Evolutionary conservation across 2,888 invertebrate genomes (phyloP).

Genomic region (Zelleria hepariella): DNA sequence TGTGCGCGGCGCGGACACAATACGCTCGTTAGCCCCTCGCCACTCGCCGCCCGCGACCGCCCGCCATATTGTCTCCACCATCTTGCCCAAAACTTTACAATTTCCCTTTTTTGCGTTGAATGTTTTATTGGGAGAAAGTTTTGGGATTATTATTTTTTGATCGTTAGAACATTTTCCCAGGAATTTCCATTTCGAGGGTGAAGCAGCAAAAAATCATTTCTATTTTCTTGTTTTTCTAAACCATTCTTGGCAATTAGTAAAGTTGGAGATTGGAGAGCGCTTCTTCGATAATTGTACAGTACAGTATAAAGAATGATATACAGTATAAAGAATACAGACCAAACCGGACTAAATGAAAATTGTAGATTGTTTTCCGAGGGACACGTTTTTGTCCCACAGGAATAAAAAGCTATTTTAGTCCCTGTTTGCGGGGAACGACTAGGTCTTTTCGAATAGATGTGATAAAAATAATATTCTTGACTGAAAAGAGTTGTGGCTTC

Average conservation of each 20-base stretch:
- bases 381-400: too few species aligned
- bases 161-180: background rate
- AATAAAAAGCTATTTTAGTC: too few species aligned
- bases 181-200: background rate
- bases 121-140: background rate
- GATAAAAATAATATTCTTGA: background rate
- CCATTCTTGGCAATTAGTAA: background rate
- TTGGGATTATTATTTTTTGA: constrained; percentile 2
- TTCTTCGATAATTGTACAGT: background rate
- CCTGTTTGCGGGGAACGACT: too few species aligned
- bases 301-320: background rate
- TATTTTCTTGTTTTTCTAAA: background rate
- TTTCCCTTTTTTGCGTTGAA: background rate
- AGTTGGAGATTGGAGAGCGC: background rate
- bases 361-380: too few species aligned
- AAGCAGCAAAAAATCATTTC: background rate
- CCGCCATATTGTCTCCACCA: constrained; percentile 19
- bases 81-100: constrained; percentile 3
- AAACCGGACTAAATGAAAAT: too few species aligned
- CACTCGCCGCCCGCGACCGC: too few species aligned
- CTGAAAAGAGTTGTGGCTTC: background rate
- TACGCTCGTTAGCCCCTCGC: constrained; percentile 24
- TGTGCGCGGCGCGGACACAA: constrained; percentile 11
- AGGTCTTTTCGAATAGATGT: too few species aligned
- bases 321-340: too few species aligned